These are phyloP conservation scores for Donacobius atricapilla DNA, from an alignment of 2,113 vertebrate genomes.

Conservation along the genomic window DNA sequence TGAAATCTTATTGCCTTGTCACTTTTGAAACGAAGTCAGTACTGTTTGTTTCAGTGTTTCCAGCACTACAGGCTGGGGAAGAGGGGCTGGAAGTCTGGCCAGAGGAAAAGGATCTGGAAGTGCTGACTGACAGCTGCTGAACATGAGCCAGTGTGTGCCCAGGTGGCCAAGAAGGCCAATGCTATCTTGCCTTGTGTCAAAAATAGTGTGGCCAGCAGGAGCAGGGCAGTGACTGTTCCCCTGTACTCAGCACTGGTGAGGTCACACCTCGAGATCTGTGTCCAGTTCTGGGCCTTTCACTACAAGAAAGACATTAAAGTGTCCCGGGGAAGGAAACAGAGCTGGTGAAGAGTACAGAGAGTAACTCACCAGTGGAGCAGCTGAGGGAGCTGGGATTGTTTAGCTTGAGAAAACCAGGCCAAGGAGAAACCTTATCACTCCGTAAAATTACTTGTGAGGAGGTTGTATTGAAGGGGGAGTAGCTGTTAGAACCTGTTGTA, in stretches of 20 bases:
- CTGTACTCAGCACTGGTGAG: background rate
- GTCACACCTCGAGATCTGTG: accelerated
- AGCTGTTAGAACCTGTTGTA: background rate
- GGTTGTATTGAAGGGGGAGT: background rate
- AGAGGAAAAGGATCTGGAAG: background rate
- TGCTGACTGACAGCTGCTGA: background rate
- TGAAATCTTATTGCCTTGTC: background rate
- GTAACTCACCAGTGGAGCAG: background rate
- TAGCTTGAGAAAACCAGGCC: background rate
- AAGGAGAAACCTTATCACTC: background rate
- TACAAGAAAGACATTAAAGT: background rate
- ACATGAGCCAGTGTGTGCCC: background rate
- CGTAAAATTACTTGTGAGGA: background rate
- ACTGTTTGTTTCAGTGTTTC: background rate
- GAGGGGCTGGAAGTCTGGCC: background rate
- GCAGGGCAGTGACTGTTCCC: background rate
- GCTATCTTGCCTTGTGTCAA: background rate
- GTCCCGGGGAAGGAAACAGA: background rate
- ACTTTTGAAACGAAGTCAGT: background rate
- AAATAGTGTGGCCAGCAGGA: background rate
- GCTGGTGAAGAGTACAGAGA: background rate
- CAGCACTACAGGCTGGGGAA: background rate
- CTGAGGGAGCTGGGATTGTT: background rate
- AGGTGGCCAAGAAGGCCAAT: background rate
- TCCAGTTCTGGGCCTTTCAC: background rate